These are phyloP conservation scores for Megamerina dolium DNA, from an alignment of 2,888 invertebrate species.

Conservation along the genomic window DNA sequence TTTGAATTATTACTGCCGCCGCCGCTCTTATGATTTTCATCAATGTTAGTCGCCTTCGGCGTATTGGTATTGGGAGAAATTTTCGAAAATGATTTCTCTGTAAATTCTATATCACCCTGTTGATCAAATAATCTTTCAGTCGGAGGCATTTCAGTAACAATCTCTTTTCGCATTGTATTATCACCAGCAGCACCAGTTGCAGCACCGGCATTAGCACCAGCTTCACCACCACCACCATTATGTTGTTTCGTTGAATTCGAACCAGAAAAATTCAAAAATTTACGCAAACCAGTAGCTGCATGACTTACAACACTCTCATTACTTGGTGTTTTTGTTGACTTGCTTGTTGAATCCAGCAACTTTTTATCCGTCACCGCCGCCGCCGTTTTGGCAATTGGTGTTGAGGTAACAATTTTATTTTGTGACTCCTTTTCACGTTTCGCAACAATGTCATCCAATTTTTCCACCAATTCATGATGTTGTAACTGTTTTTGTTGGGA, in stretches of 20 bases:
- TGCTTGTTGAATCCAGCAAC: conserved; percentile 1
- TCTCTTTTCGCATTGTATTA: background rate
- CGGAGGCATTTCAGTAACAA: conserved; percentile 3
- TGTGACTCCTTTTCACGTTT: background rate
- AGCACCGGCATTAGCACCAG: background rate
- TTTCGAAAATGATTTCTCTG: conserved; percentile 3
- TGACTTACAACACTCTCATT: background rate
- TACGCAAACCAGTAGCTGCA: conserved; percentile 16
- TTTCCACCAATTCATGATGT: conserved; percentile 1
- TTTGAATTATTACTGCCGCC: conserved; percentile 11
- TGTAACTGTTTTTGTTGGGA: conserved; percentile 10
- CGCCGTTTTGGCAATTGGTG: conserved; percentile 28
- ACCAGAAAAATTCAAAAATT: conserved; percentile 24
- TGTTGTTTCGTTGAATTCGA: background rate
- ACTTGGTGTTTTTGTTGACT: conserved; percentile 2
- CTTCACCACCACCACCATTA: background rate
- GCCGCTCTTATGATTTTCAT: conserved; percentile 9
- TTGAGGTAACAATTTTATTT: conserved; percentile 34
- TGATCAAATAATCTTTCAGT: conserved; percentile 15
- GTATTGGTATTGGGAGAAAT: conserved; percentile 13
- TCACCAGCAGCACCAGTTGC: background rate
- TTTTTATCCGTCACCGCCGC: conserved; percentile 4
- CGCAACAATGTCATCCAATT: background rate
- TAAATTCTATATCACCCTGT: conserved; percentile 7
- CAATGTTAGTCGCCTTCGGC: conserved; percentile 12